Evolutionary conservation across 2,888 invertebrate species (phyloP).

Genomic region (Merodon equestris): DNA sequence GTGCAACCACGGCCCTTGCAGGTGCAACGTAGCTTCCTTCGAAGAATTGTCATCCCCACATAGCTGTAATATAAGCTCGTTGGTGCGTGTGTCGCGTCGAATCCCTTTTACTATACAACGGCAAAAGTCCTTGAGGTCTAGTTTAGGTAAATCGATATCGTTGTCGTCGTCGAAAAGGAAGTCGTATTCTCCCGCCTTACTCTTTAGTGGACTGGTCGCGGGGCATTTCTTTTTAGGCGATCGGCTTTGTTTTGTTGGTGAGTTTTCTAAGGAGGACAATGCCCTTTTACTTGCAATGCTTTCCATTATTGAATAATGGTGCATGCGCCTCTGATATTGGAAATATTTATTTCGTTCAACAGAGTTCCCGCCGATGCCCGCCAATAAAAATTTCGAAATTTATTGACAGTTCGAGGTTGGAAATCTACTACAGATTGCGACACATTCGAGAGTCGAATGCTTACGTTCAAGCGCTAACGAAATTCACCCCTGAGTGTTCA

Average conservation of each 20-base stretch:
- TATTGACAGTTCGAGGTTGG: too few species aligned
- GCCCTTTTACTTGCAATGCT: constrained; percentile 55
- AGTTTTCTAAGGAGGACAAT: constrained; percentile 60
- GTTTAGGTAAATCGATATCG: constrained; percentile 69
- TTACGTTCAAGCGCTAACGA: too few species aligned
- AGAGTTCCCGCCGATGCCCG: too few species aligned
- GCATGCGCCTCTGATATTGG: too few species aligned
- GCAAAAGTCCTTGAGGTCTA: constrained; percentile 76
- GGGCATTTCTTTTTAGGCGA: constrained; percentile 55
- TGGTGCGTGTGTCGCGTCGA: too few species aligned
- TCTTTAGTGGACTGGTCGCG: background rate
- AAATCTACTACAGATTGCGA: too few species aligned
- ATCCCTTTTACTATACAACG: constrained; percentile 75
- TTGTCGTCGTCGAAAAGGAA: constrained; percentile 72
- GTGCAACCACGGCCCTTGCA: constrained; percentile 76
- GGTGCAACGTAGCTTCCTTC: constrained; percentile 70
- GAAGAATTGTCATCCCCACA: constrained; percentile 31
- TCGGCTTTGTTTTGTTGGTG: constrained; percentile 38
- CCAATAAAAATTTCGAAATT: too few species aligned
- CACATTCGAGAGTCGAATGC: too few species aligned
- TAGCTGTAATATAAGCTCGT: constrained; percentile 72
- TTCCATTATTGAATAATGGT: too few species aligned
- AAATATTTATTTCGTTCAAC: too few species aligned
- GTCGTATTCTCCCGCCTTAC: constrained; percentile 70
- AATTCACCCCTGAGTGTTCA: too few species aligned